phyloP scores from a whole-genome alignment of 2,797 vertebrate genomes.

The Mormyrops attenuatus region DNA sequence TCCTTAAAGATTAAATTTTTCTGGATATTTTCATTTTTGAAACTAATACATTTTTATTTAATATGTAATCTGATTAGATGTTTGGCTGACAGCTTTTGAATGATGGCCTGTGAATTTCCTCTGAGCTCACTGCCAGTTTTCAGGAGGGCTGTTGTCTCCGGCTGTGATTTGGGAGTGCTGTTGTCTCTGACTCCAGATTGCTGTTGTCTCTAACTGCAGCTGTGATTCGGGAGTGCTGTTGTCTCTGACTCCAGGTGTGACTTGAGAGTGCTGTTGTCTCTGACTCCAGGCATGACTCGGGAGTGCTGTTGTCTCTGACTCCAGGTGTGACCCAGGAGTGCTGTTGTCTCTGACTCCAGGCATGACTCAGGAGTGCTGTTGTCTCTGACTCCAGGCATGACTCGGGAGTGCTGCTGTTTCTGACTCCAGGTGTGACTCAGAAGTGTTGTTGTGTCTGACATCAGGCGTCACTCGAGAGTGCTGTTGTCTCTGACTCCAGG shows the following conservation, averaged over 20 bases:
- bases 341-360: neutral
- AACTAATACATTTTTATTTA: neutral
- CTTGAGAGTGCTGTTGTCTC: neutral
- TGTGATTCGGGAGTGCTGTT: no score
- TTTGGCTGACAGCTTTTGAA: neutral
- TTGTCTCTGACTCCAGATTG: no score
- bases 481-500: neutral
- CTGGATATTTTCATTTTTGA: neutral
- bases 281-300: neutral
- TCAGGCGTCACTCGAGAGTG: neutral
- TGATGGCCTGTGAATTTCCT: neutral
- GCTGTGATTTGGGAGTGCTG: neutral
- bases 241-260: neutral
- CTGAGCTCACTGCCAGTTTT: neutral
- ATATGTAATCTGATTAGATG: neutral
- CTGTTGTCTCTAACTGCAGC: neutral
- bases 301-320: neutral
- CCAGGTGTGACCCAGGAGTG: neutral
- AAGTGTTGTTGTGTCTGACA: neutral
- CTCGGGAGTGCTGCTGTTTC: no score
- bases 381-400: no score
- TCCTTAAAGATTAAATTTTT: neutral
- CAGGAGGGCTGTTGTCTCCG: neutral
- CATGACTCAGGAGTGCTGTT: neutral
- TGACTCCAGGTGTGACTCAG: neutral